Evolutionary conservation across 2,888 invertebrate species (phyloP).

Genomic region (Dryobotodes eremita): DNA sequence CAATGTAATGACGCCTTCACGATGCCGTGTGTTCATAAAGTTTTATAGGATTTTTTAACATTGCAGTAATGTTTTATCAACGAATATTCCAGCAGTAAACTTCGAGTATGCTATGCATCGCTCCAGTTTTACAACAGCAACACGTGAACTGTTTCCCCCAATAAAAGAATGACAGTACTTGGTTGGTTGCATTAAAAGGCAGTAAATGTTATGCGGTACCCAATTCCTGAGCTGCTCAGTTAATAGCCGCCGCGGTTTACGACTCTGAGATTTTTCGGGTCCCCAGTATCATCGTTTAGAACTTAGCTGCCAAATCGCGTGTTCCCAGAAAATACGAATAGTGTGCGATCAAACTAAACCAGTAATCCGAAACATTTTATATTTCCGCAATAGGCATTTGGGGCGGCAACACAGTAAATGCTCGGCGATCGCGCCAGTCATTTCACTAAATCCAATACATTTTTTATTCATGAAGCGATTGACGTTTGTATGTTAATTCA

Average conservation of each 20-base stretch:
- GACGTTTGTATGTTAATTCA: slow-evolving; percentile 91
- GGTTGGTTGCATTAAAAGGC: slow-evolving; percentile 69
- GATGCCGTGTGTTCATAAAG: slow-evolving; percentile 12
- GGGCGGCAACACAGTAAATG: slow-evolving; percentile 80
- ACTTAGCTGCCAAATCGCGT: slow-evolving; percentile 75
- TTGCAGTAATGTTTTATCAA: slow-evolving; percentile 42
- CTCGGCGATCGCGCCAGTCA: slow-evolving; percentile 85
- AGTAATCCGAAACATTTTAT: slow-evolving; percentile 82
- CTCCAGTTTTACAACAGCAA: slow-evolving; percentile 59
- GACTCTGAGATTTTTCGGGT: slow-evolving; percentile 68
- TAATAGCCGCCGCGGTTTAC: slow-evolving; percentile 66
- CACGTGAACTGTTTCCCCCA: slow-evolving; percentile 62
- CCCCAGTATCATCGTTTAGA: slow-evolving; percentile 66
- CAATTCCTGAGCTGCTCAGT: slow-evolving; percentile 65
- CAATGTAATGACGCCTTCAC: slow-evolving; percentile 22
- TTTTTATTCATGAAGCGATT: slow-evolving; percentile 91
- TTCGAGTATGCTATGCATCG: slow-evolving; percentile 61
- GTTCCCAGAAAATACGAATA: slow-evolving; percentile 76
- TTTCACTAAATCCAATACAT: slow-evolving; percentile 90
- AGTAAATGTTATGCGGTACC: slow-evolving; percentile 67
- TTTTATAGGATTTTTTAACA: slow-evolving; percentile 39
- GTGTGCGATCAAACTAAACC: slow-evolving; percentile 77
- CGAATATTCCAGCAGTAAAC: slow-evolving; percentile 55
- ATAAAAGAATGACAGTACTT: slow-evolving; percentile 65
- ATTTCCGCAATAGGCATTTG: slow-evolving; percentile 84